Conservation (phyloP, 2,888 invertebrate species). For the Isoperla grammatica region DNA sequence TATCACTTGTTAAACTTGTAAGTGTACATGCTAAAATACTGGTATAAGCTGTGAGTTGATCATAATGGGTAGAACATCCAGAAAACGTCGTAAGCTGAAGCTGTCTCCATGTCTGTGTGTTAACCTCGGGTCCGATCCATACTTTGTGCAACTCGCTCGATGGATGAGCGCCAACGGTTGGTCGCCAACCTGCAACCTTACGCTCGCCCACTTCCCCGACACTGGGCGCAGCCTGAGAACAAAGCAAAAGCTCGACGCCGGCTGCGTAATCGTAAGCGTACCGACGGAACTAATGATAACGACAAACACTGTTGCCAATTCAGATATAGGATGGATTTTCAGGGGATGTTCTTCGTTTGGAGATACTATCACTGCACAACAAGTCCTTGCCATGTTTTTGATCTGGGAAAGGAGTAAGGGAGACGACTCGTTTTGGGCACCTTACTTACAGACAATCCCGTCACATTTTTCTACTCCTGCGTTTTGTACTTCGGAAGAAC, state of each 20-base stretch:
- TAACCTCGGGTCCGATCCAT: conserved; percentile 1
- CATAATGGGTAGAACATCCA: conserved; percentile 15
- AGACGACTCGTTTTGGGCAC: conserved; percentile 51
- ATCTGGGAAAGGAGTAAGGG: conserved; percentile 58
- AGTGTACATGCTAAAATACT: too few species aligned
- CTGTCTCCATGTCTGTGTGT: not conserved
- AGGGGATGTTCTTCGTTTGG: conserved; percentile 29
- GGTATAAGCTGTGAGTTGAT: too few species aligned
- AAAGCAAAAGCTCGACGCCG: conserved; percentile 48
- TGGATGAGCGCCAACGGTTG: conserved; percentile 54
- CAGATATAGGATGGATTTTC: conserved; percentile 34
- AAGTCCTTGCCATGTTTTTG: conserved; percentile 68
- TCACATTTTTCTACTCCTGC: conserved; percentile 60
- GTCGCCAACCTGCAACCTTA: conserved; percentile 51
- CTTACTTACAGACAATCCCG: conserved; percentile 67
- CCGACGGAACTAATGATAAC: conserved; percentile 49
- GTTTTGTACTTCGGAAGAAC: conserved; percentile 55
- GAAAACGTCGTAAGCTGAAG: conserved; percentile 9
- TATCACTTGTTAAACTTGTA: too few species aligned
- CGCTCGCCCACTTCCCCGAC: conserved; percentile 52
- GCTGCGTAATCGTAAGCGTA: conserved; percentile 53
- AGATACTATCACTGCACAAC: conserved; percentile 53
- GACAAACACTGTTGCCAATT: conserved; percentile 39
- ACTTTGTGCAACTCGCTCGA: conserved; percentile 45
- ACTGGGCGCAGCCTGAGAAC: conserved; percentile 74